Conservation (phyloP, 2,888 invertebrate genomes). For the Thelaira solivaga region DNA sequence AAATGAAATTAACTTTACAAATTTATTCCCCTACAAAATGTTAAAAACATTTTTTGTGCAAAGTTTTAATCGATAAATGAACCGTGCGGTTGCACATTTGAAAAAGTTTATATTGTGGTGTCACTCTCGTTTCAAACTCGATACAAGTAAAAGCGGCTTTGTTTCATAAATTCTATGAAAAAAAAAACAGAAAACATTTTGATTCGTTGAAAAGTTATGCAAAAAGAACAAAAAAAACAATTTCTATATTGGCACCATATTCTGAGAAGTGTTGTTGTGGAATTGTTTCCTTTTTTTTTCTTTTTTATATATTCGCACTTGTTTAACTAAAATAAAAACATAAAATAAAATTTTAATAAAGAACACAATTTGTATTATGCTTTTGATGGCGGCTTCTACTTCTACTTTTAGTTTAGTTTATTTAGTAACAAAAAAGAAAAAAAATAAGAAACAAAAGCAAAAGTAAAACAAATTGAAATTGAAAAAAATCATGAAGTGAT, state of each 20-base stretch:
- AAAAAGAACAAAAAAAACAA: neutral
- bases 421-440: neutral
- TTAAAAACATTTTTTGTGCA: neutral
- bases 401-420: conserved; percentile 30
- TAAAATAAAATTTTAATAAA: neutral
- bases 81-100: neutral
- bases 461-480: neutral
- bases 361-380: neutral
- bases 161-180: conserved; percentile 10
- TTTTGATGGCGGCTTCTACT: conserved; percentile 36
- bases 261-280: neutral
- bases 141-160: neutral
- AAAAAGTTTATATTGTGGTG: conserved; percentile 2
- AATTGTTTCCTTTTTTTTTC: too few relatives aligned
- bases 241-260: conserved; percentile 4
- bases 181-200: conserved; percentile 18
- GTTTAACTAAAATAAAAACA: neutral
- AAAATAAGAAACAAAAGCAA: neutral
- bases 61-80: neutral
- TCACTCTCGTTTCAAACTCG: conserved; percentile 17
- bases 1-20: too few relatives aligned
- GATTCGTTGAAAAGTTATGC: neutral
- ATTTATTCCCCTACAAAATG: too few relatives aligned
- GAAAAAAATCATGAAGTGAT: conserved; percentile 1
- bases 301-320: too few relatives aligned